Conservation (phyloP, 2,113 vertebrate genomes). For the Laticauda laticaudata region DNA sequence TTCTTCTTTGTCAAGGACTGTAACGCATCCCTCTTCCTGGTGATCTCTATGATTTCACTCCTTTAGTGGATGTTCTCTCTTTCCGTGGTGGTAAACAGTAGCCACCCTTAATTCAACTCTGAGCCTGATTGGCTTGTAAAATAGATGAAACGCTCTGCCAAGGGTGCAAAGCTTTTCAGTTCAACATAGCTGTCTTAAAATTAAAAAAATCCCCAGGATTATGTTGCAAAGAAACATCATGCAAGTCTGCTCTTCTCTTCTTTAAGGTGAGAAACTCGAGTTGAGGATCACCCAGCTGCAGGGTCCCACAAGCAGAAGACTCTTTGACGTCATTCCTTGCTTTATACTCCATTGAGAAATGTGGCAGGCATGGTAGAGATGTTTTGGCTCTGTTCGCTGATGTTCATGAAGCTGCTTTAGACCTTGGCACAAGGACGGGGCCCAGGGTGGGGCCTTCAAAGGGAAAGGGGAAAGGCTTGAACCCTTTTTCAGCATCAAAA, state of each 20-base stretch:
- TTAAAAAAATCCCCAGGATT: background rate
- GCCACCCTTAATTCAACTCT: background rate
- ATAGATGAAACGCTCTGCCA: background rate
- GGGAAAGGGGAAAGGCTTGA: background rate
- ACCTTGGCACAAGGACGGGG: background rate
- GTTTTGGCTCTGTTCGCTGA: background rate
- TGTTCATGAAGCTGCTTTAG: background rate
- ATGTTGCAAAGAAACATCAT: background rate
- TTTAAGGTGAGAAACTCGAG: background rate
- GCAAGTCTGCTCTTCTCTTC: background rate
- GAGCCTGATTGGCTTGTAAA: background rate
- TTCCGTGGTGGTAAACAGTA: rapidly evolving
- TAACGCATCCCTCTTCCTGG: constrained; percentile 9
- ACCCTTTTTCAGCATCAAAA: background rate
- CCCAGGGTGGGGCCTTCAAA: background rate
- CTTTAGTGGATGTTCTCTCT: background rate
- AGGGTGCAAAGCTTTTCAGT: background rate
- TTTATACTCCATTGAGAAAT: background rate
- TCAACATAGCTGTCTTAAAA: background rate
- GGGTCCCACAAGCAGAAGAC: background rate
- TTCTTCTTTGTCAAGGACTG: background rate
- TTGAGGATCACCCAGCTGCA: background rate
- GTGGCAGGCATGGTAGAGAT: background rate
- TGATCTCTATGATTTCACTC: background rate
- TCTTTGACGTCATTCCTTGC: background rate